Evolutionary conservation across 2,888 invertebrate genomes (phyloP), one percentile per base, ranked within the genome.

Genomic region (Carpatolechia fugitivella): DNA sequence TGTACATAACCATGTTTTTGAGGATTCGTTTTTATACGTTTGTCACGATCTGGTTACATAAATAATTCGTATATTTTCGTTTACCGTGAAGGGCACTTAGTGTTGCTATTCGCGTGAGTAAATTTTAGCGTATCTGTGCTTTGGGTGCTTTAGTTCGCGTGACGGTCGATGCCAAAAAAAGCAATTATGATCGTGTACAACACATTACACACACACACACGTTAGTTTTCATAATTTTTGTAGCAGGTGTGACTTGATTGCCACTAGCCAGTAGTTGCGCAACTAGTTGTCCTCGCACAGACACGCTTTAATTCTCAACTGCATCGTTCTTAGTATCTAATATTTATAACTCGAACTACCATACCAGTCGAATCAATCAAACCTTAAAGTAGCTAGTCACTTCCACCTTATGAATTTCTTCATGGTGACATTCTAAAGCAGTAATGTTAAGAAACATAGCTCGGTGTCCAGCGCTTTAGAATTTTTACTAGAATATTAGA

Each of bases 341-440:
- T 64, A 61, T 62, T 46, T 59, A 60, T 65, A 62, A 58, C 61
- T 65, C 54, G 58, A 63, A 63, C 60, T 63, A 69, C 62, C 64
- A 58, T 63, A 69, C 62, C 64, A 58, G 57, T 59, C 40, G 51
- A 52, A 58, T 61, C 52, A 54, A 60, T 58, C 63, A 64, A 55
- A 24, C 36, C 65, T 60, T 68, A 61, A 58, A 57, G 63, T 70
- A 68, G 67, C 78, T 78, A 78, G 78, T 78, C 78, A 78, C 71
- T 68, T 65, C 60, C 62, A 62, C 56, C 60, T 69, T 70, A 63
- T 60, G 64, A 58, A 57, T 61, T 58, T 61, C 60, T 57, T 62
- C 56, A 62, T 64, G 24, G 62, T 62, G 62, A 60, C 60, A 58
- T 56, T 62, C 51, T 57, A 60, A 59, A 57, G 54, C 54, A 47